phyloP scores from a whole-genome alignment of 1,140 invertebrate species.

The Drosophila novamexicana region DNA sequence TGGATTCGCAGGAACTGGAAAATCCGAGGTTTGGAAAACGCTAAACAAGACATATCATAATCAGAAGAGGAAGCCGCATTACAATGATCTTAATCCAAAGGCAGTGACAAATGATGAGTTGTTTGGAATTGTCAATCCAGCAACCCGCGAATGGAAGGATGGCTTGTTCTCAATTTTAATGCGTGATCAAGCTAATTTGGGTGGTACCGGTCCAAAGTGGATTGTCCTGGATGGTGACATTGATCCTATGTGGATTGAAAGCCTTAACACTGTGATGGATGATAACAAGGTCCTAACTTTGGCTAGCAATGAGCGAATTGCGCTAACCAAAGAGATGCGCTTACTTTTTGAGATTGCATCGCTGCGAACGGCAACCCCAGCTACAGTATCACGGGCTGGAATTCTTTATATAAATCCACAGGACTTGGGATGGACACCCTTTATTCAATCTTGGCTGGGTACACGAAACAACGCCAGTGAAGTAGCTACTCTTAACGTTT shows the following conservation, averaged over 20 bases:
- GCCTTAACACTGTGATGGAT: conserved; percentile 94
- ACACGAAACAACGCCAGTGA: conserved; percentile 88
- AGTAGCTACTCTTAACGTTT: conserved; percentile 92
- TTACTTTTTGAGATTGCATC: conserved; percentile 96
- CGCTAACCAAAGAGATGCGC: conserved; percentile 94
- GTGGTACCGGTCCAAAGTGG: conserved; percentile 94
- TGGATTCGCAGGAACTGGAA: conserved; percentile 96
- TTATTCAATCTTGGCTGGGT: conserved; percentile 96
- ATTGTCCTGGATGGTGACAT: conserved; percentile 98
- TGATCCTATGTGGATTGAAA: conserved; percentile 99
- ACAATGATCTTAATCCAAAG: conserved; percentile 96
- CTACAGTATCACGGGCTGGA: conserved; percentile 96
- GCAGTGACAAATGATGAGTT: conserved; percentile 98
- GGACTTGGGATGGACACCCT: conserved; percentile 94
- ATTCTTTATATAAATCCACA: conserved; percentile 92
- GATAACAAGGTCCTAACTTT: conserved; percentile 95
- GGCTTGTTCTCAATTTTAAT: conserved; percentile 96
- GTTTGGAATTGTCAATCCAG: conserved; percentile 97
- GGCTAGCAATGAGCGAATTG: conserved; percentile 97
- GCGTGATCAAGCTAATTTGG: conserved; percentile 95
- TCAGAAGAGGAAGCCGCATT: conserved; percentile 92
- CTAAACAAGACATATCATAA: conserved; percentile 92
- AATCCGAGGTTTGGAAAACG: conserved; percentile 96
- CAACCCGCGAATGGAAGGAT: conserved; percentile 98
- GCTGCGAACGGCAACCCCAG: conserved; percentile 95